These are phyloP conservation scores for Daphoenositta chrysoptera DNA, from an alignment of 2,113 vertebrate species.

Conservation along the genomic window DNA sequence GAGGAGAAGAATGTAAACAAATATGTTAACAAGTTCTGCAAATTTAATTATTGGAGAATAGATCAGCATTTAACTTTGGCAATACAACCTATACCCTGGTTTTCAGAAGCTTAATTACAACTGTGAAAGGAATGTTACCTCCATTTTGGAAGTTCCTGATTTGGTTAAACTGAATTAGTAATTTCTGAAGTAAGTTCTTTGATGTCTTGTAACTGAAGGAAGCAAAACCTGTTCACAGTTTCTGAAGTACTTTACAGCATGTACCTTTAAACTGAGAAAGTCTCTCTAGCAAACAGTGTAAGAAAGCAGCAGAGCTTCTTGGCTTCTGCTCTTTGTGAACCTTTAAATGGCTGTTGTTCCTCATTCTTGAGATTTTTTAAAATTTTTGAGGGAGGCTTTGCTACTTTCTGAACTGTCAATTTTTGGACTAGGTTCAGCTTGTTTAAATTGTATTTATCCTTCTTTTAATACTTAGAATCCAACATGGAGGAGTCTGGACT, in stretches of 20 bases:
- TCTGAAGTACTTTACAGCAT: background rate
- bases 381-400: background rate
- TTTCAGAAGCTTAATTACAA: background rate
- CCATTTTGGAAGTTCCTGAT: background rate
- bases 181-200: background rate
- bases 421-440: background rate
- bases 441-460: background rate
- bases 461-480: constrained; percentile 82
- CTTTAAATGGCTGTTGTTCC: background rate
- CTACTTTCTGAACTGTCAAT: background rate
- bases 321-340: background rate
- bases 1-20: background rate
- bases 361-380: background rate
- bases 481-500: constrained; percentile 96
- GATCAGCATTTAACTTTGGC: background rate
- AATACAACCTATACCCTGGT: background rate
- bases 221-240: background rate
- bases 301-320: background rate
- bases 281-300: background rate
- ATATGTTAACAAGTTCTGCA: background rate
- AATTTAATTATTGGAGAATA: background rate
- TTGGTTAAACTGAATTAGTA: background rate
- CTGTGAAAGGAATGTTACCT: background rate
- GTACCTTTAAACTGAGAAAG: background rate
- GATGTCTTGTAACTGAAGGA: background rate